These are phyloP conservation scores for Xiphorhynchus elegans DNA, from an alignment of 2,113 vertebrate species.

Conservation along the genomic window DNA sequence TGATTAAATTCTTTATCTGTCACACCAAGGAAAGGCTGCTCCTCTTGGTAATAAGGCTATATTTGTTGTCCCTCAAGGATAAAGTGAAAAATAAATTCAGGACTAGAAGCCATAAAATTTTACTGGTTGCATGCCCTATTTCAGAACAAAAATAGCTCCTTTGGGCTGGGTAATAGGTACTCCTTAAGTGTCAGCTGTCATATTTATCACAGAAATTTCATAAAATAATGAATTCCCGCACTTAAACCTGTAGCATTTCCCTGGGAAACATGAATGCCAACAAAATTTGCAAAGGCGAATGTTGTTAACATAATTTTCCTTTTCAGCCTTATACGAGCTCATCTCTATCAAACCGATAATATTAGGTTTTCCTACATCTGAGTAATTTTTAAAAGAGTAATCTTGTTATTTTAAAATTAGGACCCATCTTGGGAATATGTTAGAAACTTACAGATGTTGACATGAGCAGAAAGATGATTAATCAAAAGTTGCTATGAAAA, in stretches of 20 bases:
- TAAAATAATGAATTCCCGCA: not conserved
- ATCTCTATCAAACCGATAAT: not conserved
- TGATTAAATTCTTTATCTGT: constrained; percentile 31
- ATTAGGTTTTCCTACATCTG: not conserved
- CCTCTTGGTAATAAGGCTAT: not conserved
- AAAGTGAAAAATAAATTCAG: constrained; percentile 37
- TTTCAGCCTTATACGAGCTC: not conserved
- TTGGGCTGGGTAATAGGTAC: not conserved
- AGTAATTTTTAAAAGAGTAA: not conserved
- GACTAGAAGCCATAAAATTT: not conserved
- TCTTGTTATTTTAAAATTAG: not conserved
- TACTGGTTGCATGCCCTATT: not conserved
- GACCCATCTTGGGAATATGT: not conserved
- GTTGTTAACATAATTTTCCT: not conserved
- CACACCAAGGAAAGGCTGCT: constrained; percentile 12
- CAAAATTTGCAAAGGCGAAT: not conserved
- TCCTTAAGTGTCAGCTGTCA: not conserved
- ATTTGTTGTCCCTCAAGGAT: constrained; percentile 22
- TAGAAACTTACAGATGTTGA: not conserved
- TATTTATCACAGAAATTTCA: not conserved
- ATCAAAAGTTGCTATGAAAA: not conserved
- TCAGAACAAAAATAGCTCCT: constrained; percentile 12
- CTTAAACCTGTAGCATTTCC: not conserved
- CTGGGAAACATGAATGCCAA: not conserved
- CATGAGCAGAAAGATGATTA: not conserved